Evolutionary conservation across 2,888 invertebrate genomes (phyloP), one percentile per base, ranked within the genome.

Genomic region (Invenusta paracnida): DNA sequence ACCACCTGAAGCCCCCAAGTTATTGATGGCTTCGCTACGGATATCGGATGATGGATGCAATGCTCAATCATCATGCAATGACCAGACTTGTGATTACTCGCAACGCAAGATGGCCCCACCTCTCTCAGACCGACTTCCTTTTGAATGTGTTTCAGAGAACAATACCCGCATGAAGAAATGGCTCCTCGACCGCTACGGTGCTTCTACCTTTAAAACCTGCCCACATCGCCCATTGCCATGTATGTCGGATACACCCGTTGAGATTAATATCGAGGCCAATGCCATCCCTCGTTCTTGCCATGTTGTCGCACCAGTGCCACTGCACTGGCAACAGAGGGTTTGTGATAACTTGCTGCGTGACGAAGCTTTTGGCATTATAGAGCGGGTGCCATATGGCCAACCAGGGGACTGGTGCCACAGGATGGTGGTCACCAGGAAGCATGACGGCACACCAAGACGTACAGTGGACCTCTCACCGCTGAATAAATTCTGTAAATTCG

Each of bases 321-420:
- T 82, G 13, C 82, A 82, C 2, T 79, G 79, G 79, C 79, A 79
- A n/a, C 11, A 25, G 2, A 25, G 29, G 29, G 79, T 79, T 5
- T 11, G n/a, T 23, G 11, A 25, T 5, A 29, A 82, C 23, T 23
- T 82, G 17, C 29, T 30, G 13, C 82, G 82, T 17, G 82, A 82
- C 29, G 82, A 82, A 28, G 82, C 31, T 2, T 23, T 82, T 27
- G 29, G 82, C 5, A 23, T 82, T 1, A 82, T 30, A 2, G 82
- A 82, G 28, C 2, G 31, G 23, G 29, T 82, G n/a, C 84, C 84
- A 5, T 84, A 84, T 28, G 84, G 82, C n/a, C 25, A 82, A 28
- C 17, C 82, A 1, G 82, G 5, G n/a, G 23, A 2, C 23, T 82
- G 82, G 23, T 82, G 82, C 23, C 29, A 82, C 27, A 11, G 82